Evolutionary conservation across 1,140 invertebrate species (phyloP).

Genomic region (Drosophila quadrilineata): DNA sequence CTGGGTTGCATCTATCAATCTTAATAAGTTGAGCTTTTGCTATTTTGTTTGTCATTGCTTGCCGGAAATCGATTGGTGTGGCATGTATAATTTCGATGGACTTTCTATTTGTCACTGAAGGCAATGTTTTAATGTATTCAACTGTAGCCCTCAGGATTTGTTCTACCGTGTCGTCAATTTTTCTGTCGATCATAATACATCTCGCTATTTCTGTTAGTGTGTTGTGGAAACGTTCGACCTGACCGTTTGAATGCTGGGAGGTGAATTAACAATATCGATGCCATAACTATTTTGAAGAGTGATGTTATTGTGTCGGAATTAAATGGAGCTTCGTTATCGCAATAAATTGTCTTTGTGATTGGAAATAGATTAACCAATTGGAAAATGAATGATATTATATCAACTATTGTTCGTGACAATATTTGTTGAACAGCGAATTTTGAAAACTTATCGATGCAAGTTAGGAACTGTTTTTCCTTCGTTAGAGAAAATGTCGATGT

Average conservation of each 20-base stretch:
- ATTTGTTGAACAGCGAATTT: background rate
- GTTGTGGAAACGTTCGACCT: background rate
- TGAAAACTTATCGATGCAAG: conserved; percentile 7
- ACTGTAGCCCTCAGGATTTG: background rate
- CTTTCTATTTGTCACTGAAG: background rate
- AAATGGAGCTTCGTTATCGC: background rate
- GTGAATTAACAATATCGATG: background rate
- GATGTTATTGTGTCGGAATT: background rate
- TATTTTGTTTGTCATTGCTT: too few relatives aligned
- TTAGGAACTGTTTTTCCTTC: conserved; percentile 4
- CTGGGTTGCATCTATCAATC: background rate
- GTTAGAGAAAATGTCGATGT: conserved; percentile 4
- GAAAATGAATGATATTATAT: background rate
- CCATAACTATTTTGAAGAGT: background rate
- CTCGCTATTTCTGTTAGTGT: too few relatives aligned
- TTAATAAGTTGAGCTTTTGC: too few relatives aligned
- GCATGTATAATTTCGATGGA: too few relatives aligned
- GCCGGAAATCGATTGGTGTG: too few relatives aligned
- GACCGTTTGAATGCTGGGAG: background rate
- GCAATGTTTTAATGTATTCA: conserved; percentile 15
- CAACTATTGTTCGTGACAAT: background rate
- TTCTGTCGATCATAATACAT: too few relatives aligned
- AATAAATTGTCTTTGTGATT: background rate
- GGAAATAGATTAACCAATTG: background rate
- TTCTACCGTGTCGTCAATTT: conserved; percentile 3